Evolutionary conservation across 2,888 invertebrate species (phyloP), one percentile per base, ranked within the genome.

Genomic region (Melanostoma scalare): DNA sequence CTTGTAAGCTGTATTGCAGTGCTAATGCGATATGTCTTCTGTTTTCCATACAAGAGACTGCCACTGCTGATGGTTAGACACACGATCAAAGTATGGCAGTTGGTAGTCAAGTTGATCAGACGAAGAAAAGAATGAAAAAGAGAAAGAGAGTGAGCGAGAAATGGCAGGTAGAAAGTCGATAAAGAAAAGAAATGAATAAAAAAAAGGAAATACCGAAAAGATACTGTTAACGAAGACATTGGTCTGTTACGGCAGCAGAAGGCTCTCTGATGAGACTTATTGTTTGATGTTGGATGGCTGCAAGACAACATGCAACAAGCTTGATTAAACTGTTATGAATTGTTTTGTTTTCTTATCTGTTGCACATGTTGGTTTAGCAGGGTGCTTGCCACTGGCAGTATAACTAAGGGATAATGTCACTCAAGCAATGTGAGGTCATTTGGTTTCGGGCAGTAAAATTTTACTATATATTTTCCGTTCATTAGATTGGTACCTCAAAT

Each of bases 81-180:
- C 63, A 53, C 58, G 65, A 55, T 65, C 60, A 52, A 38, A 20
- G 69, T 71, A 20, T 31, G 40, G 48, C 42, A 67, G 53, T 33
- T 53, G 42, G 63, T 73, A 42, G 56, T 76, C 79, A 75, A 69
- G 50, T 75, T 68, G 50, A 38, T 53, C 40, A 63, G 61, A 61
- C 65, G 76, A 65, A 76, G 58, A 76, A 75, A 60, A 71, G 77
- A 67, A 74, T 74, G 53, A 63, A 35, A 44, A 65, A 50, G 38
- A 50, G 48, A 48, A 69, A 77, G 76, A 71, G 84, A 65, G 74
- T 44, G 58, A 79, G 75, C 61, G 44, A 84, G 60, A 78, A 74
- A 46, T 69, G 44, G 73, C 82, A 84, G 79, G 84, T 84, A 78
- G 78, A 78, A 78, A 78, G 78, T 78, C 53, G 61, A 67, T 68